Evolutionary conservation across 2,797 vertebrate species (phyloP), one percentile per base, ranked within the genome.

Genomic region (Podarcis siculus): DNA sequence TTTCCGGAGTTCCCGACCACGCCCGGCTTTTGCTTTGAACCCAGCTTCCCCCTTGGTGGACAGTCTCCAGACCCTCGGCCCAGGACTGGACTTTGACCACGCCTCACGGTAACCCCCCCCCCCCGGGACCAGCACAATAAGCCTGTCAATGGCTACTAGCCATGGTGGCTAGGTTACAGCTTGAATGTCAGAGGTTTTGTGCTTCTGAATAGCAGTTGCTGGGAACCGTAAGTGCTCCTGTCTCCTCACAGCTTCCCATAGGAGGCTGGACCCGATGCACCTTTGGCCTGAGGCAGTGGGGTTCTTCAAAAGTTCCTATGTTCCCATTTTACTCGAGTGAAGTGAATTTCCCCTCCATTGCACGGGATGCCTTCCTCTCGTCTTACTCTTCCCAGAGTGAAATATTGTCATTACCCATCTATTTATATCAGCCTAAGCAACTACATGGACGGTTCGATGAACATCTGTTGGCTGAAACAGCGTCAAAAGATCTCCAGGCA

Each of bases 401-500:
- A 81, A 75, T 82, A 39, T 67, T 49, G 73, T 86, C 83, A 85
- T 89, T 67, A 89, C 76, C 49, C 61, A 55, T 76, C 71, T 85
- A 75, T 89, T 76, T 82, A 67, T 85, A 77, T 32, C 78, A 67
- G 27, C 32, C 69, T 79, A 66, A 67, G 58, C 32, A 86, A 69
- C 58, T 69, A 78, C 72, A 66, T 66, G 32, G 19, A 66, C 42
- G 78, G 79, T 67, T 82, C 35, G 17, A 76, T 86, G 83, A 81
- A 76, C 71, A 81, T 86, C 88, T 85, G 69, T 86, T 86, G 71
- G 39, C 71, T 76, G 71, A 75, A 76, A 79, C 32, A 66, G 71
- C 25, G 5, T n/a, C 72, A 61, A 89, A 81, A 86, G 78, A 89
- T 76, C 88, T 86, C 58, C 78, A 76, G 32, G 71, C 61, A 86